Conservation (phyloP, 2,797 vertebrate genomes). For the Botia almorhae region DNA sequence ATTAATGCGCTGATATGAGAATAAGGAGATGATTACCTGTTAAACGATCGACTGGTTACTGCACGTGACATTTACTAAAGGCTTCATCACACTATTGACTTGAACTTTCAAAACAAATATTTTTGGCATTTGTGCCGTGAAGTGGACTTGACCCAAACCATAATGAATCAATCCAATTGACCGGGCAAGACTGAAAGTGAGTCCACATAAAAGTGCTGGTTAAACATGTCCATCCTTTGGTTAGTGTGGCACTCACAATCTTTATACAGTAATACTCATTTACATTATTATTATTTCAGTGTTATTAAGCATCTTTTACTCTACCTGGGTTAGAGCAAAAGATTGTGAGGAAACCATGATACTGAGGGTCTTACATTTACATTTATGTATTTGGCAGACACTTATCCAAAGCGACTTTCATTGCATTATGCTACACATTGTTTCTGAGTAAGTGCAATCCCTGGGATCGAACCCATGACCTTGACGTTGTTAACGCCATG, state of each 20-base stretch:
- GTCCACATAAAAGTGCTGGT: conserved; percentile 12
- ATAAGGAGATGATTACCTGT: background rate
- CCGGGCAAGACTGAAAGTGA: conserved; percentile 12
- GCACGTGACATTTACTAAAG: conserved; percentile 57
- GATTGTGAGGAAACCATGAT: too few relatives aligned
- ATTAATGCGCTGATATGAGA: background rate
- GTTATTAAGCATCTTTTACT: background rate
- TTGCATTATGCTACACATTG: too few relatives aligned
- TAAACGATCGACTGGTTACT: background rate
- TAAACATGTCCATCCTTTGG: background rate
- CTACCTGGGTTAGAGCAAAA: background rate
- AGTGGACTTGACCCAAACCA: conserved; percentile 15
- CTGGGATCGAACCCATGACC: too few relatives aligned
- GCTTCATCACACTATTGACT: conserved; percentile 31
- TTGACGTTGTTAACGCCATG: too few relatives aligned
- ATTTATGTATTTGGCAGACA: too few relatives aligned
- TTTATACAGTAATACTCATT: background rate
- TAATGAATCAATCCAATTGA: conserved; percentile 36
- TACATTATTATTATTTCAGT: background rate
- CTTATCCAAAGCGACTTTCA: too few relatives aligned
- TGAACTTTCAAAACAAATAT: conserved; percentile 63
- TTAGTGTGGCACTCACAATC: too few relatives aligned
- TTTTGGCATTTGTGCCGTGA: conserved; percentile 59
- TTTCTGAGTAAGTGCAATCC: too few relatives aligned
- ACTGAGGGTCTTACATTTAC: too few relatives aligned